These are phyloP conservation scores for Calcarius lapponicus DNA, from an alignment of 2,797 vertebrate species.

Conservation along the genomic window DNA sequence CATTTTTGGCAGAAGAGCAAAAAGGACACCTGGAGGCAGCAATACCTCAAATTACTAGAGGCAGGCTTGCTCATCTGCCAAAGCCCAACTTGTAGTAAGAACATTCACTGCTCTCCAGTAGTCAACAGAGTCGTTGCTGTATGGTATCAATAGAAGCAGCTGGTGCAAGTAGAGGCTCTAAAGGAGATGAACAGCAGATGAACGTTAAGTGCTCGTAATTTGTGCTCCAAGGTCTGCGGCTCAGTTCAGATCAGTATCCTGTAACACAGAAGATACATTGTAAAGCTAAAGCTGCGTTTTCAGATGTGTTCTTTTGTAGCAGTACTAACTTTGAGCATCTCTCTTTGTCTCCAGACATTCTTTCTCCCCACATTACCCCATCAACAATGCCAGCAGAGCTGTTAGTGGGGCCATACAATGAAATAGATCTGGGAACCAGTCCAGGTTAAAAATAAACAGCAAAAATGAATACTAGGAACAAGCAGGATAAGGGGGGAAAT, in stretches of 20 bases:
- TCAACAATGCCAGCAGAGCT: constrained; percentile 14
- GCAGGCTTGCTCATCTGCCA: constrained; percentile 41
- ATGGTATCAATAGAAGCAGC: constrained; percentile 31
- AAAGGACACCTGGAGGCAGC: constrained; percentile 64
- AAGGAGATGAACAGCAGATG: neutral
- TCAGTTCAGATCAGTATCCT: neutral
- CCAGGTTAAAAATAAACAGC: constrained; percentile 64
- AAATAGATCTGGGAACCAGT: constrained; percentile 23
- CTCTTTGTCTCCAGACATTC: constrained; percentile 19
- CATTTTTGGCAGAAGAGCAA: constrained; percentile 46
- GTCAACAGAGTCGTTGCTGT: constrained; percentile 22
- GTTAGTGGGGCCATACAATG: constrained; percentile 21
- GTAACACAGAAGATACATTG: neutral
- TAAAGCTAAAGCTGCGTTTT: constrained; percentile 37
- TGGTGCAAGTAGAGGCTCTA: constrained; percentile 12
- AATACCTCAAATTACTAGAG: constrained; percentile 33
- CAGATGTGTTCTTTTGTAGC: neutral
- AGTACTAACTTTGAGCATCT: constrained; percentile 10
- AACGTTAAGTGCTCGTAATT: neutral
- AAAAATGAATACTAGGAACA: constrained; percentile 53
- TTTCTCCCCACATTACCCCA: constrained; percentile 20
- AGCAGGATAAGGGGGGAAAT: neutral
- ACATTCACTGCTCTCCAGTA: constrained; percentile 3
- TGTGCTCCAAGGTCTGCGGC: neutral
- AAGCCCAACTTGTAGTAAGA: constrained; percentile 14